Evolutionary conservation across 1,140 invertebrate species (phyloP).

Genomic region (Megalonaias nervosa): DNA sequence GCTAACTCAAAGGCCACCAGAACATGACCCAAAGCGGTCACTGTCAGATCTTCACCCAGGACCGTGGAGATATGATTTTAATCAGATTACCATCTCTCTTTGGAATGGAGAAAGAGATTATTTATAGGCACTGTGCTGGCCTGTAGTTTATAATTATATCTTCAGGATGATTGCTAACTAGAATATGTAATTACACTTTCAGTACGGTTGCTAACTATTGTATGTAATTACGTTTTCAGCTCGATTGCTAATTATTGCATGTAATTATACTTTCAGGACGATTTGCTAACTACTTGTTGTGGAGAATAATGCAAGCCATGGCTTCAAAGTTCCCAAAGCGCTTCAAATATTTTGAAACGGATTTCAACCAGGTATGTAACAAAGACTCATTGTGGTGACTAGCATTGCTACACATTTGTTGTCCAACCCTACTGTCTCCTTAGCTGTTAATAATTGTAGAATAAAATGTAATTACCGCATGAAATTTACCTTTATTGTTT

Average conservation of each 20-base stretch:
- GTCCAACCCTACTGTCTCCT: neutral
- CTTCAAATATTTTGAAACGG: neutral
- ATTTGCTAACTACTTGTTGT: slow-evolving; percentile 18
- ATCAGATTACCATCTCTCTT: too few relatives aligned
- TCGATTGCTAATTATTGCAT: neutral
- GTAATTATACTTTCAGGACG: neutral
- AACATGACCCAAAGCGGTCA: too few relatives aligned
- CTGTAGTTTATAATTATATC: too few relatives aligned
- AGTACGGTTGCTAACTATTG: neutral
- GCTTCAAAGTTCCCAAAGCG: neutral
- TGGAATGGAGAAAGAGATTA: too few relatives aligned
- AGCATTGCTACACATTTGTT: neutral
- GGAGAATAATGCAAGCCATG: slow-evolving; percentile 11
- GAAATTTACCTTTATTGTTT: neutral
- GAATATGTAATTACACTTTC: too few relatives aligned
- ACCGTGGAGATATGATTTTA: too few relatives aligned
- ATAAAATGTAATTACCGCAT: neutral
- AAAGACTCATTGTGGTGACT: too few relatives aligned
- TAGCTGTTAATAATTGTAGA: neutral
- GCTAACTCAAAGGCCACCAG: too few relatives aligned
- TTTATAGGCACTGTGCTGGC: too few relatives aligned
- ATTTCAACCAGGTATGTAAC: slow-evolving; percentile 9
- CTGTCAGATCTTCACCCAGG: too few relatives aligned
- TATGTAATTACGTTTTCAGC: neutral
- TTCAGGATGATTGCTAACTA: too few relatives aligned